phyloP scores from a whole-genome alignment of 2,888 invertebrate species.

The Orthosia incerta region DNA sequence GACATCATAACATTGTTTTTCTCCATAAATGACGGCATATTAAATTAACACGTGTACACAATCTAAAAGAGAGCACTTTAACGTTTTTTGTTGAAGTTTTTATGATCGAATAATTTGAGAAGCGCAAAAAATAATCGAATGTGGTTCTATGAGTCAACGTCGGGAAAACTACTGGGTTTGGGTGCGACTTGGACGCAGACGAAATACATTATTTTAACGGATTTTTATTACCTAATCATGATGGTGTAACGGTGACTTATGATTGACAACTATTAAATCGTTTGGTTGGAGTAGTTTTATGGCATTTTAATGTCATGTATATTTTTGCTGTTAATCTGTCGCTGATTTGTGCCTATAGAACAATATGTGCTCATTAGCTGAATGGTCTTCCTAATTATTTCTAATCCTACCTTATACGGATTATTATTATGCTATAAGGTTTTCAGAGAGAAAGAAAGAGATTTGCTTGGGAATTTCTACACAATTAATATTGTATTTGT shows the following conservation, averaged over 20 bases:
- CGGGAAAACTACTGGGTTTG: conserved; percentile 62
- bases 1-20: conserved; percentile 84
- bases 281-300: conserved; percentile 20
- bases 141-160: conserved; percentile 69
- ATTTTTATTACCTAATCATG: conserved; percentile 54
- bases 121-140: conserved; percentile 68
- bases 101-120: conserved; percentile 67
- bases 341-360: background rate
- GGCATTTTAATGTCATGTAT: conserved; percentile 14
- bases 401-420: no score
- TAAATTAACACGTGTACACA: conserved; percentile 80
- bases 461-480: background rate
- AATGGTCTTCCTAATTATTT: background rate
- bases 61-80: conserved; percentile 82
- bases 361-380: background rate
- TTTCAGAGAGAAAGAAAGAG: no score
- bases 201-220: conserved; percentile 52
- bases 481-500: background rate
- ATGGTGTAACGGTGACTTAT: conserved; percentile 48
- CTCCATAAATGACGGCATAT: conserved; percentile 81
- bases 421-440: background rate
- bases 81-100: conserved; percentile 69
- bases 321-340: background rate
- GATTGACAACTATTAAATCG: conserved; percentile 16
- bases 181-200: conserved; percentile 48